Base-by-base conservation (phyloP, 2,113 vertebrate species). In the Bothrops jararaca region DNA sequence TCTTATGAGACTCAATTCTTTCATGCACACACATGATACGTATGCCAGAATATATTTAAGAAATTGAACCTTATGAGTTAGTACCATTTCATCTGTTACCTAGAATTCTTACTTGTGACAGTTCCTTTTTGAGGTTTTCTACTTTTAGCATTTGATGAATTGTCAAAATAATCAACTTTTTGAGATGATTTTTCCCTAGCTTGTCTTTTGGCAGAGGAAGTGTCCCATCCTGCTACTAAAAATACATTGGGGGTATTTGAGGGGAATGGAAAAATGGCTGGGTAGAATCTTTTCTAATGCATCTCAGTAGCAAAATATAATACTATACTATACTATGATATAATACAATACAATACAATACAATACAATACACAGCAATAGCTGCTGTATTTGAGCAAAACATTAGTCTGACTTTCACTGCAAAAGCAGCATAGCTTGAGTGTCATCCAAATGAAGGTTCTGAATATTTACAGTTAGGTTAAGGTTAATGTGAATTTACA, bases 171-270 rank as follows among this genome's bases (percentile, higher is more conserved):
- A 88, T 85, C 80, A 80, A 22, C 23, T 93, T 15, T 89, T 45
- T 52, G 13, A 48, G 39, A 57, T 42, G 5, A 29, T 90, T 57
- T 80, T 34, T 29, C 85, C 50, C 52, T 22, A 74, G 39, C 12
- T 85, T 50, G 39, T n/a, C 53, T 91, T 54, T 89, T 39, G 29
- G 53, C 90, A 89, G 53, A 93, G 64, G 90, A 52, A 20, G 29
- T 91, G 34, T 22, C 39, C 53, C 39, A 48, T 29, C 26, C n/a
- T 92, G 34, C n/a, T 90, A 85, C 92, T n/a, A 92, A 92, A 93
- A 92, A 86, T 93, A 90, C 22, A 39, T 2, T 29, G 57, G 13
- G 60, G 26, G 29, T 18, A 50, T 50, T 50, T 8, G 48, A 1
- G 48, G 48, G 8, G 48, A 8, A 8, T 1, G 7, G 48, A 1